Base-by-base conservation (phyloP, 2,113 vertebrate genomes). In the Hydrolagus affinis region DNA sequence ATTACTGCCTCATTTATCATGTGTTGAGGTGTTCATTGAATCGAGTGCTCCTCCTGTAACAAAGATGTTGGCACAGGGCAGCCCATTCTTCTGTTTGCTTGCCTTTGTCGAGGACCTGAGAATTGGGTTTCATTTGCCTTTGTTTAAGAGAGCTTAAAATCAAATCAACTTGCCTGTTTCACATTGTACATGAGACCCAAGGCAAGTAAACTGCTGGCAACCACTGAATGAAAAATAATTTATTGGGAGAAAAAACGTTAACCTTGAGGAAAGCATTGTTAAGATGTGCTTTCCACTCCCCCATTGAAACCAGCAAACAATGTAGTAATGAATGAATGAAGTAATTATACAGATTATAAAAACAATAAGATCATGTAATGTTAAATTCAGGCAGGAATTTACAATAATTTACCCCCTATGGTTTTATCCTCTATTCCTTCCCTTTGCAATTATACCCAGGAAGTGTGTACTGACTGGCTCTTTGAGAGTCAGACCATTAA, bases 121-220 rank as follows among this genome's bases (percentile, higher is more conserved):
- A 68, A 83, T 66, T 83, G 78, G 66, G 23, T 66, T 83, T 6
- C 78, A 83, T 64, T 83, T 30, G 62, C 78, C 66, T 83, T 32
- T 83, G 78, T 83, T 62, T 14, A 17, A 83, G 62, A 19, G 11
- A 44, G 60, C 64, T 83, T 64, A 28, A 83, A 83, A 32, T 64
- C 59, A 83, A 44, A 66, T 83, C 60, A 32, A 11, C 25, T 32
- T 68, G 78, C 59, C 77, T 11, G 77, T 60, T 66, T 30, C 77
- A 21, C 17, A 19, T 19, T 28, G 9, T 19, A 32, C 62, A 68
- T 6, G 60, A 11, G 78, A 68, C 15, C 23, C 60, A 21, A 14
- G 12, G 12, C 73, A 56, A 32, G 71, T 28, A 14, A 74, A 15
- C 77, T 66, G 19, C 23, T 3, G 11, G 8, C n/a, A 19, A 4